phyloP scores from a whole-genome alignment of 1,140 invertebrate genomes.

The Agrilus planipennis region DNA sequence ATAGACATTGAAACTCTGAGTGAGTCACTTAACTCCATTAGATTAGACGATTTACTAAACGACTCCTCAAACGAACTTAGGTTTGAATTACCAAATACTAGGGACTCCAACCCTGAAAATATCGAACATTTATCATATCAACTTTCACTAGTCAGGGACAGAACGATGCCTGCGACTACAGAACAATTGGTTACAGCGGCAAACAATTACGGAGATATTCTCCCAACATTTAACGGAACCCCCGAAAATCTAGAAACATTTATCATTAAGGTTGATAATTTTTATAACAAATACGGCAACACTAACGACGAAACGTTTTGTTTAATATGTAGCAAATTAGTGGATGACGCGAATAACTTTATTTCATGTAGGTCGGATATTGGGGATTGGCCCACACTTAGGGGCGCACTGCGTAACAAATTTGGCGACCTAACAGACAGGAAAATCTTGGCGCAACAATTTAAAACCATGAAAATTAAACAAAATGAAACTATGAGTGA shows the following conservation, averaged over 20 bases:
- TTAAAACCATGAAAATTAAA: not conserved
- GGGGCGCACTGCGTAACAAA: not conserved
- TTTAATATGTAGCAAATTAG: slow-evolving; percentile 4
- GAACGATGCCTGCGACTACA: too few relatives aligned
- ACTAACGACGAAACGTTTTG: slow-evolving; percentile 2
- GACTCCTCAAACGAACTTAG: too few relatives aligned
- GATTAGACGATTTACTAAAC: too few relatives aligned
- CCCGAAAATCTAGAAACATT: slow-evolving; percentile 1
- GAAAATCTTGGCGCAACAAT: slow-evolving; percentile 1
- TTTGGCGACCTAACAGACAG: slow-evolving; percentile 5
- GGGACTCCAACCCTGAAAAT: too few relatives aligned
- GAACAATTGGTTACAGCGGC: slow-evolving; percentile 3
- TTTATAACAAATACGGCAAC: not conserved
- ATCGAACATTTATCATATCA: too few relatives aligned
- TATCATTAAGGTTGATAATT: slow-evolving; percentile 4
- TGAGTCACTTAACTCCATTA: too few relatives aligned
- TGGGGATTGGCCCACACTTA: too few relatives aligned
- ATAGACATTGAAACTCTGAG: too few relatives aligned
- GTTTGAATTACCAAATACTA: too few relatives aligned
- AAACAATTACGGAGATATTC: slow-evolving; percentile 1
- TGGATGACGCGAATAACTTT: not conserved
- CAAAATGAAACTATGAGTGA: slow-evolving; percentile 2
- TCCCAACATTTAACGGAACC: slow-evolving; percentile 5
- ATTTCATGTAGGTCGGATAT: slow-evolving; percentile 3
- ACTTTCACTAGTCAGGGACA: too few relatives aligned